These are phyloP conservation scores for Tetranychus truncatus DNA, from an alignment of 2,888 invertebrate genomes.

Conservation along the genomic window DNA sequence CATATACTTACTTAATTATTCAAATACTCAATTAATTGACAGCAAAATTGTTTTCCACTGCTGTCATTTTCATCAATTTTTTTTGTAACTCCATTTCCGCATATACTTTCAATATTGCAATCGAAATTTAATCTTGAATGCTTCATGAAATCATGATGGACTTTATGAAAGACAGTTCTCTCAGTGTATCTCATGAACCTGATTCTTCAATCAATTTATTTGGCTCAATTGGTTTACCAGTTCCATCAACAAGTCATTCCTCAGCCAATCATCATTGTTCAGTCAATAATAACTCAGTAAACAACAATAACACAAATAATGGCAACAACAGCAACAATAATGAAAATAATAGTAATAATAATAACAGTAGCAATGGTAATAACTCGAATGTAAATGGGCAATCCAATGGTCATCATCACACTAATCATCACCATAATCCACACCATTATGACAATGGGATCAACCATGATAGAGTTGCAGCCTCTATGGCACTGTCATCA, in stretches of 20 bases:
- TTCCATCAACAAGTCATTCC: background rate
- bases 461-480: background rate
- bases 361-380: background rate
- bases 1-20: no score
- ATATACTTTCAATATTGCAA: background rate
- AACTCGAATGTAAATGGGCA: background rate
- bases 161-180: slow-evolving; percentile 5
- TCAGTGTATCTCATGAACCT: background rate
- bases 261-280: background rate
- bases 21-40: no score
- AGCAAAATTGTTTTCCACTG: no score
- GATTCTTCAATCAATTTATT: background rate
- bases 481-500: background rate
- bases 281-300: background rate
- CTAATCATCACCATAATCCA: background rate
- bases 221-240: slow-evolving; percentile 5
- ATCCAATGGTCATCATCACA: background rate
- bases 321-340: background rate
- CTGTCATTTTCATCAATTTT: no score
- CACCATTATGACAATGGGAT: background rate
- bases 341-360: background rate
- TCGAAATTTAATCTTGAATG: background rate
- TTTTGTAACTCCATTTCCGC: no score
- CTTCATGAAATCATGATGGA: slow-evolving; percentile 8
- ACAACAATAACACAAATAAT: background rate